Evolutionary conservation across 2,797 vertebrate genomes (phyloP), one percentile per base, ranked within the genome.

Genomic region (Scomberomorus guttatus): DNA sequence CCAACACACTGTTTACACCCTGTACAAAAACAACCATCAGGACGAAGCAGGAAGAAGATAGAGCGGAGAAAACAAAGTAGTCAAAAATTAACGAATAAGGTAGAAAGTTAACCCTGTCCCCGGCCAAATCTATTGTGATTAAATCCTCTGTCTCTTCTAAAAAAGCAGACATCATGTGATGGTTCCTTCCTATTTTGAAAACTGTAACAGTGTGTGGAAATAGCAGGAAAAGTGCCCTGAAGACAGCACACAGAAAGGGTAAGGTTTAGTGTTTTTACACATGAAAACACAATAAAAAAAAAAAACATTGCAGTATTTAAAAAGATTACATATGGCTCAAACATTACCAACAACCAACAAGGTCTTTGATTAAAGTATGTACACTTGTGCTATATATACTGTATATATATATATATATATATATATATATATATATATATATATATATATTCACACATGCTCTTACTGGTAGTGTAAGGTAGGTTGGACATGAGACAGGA

Each of bases 11-110:
- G 54, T 39, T 75, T 22, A 13, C 69, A 11, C 56, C 71, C 95
- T 96, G 81, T 12, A 77, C 13, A 78, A 72, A 74, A 79, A 69
- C 69, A 57, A 44, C 4, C 3, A 27, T 34, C n/a, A 55, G 18
- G 18, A 71, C 14, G 10, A 73, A 29, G 55, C 13, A 8, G 32
- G 60, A 24, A 7, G 8, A 37, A 15, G 61, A 34, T 32, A 8
- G 17, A 34, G 13, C 25, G 5, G 2, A 14, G 32, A 46, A 3
- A 24, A 22, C 12, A 42, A 74, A 25, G 5, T 12, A 51, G 34
- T 50, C 14, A 32, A 22, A 57, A 34, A 58, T 0, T 42, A 3
- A 56, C 1, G 5, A 44, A 2, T 66, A 8, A 62, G 37, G 62
- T 18, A 17, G 10, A 50, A 17, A 20, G 46, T 34, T 20, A 46